Evolutionary conservation across 64 coral and sea anemone genomes (phyloP).

Genomic region (Porites australiensis): DNA sequence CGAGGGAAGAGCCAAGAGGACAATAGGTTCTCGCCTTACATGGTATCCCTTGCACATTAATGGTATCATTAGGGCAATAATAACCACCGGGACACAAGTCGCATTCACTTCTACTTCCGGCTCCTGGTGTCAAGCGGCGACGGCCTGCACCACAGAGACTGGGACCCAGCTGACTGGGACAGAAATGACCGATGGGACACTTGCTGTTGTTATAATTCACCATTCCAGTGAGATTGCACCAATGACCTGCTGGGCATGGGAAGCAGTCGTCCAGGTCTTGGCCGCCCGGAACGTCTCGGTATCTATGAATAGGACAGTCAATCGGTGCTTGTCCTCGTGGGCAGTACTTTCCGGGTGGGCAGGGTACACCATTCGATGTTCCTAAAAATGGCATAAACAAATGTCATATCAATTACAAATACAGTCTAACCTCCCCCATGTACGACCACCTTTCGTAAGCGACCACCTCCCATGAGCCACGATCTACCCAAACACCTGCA

Average conservation of each 20-base stretch:
- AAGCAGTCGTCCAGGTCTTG: constrained; percentile 83
- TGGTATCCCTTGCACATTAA: constrained; percentile 87
- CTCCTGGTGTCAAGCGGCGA: constrained; percentile 78
- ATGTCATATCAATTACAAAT: neutral
- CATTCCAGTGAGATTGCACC: constrained; percentile 98
- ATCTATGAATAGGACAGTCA: constrained; percentile 81
- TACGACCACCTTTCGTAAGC: too few relatives aligned
- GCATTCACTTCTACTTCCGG: constrained; percentile 77
- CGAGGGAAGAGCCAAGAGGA: constrained; percentile 57
- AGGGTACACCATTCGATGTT: constrained; percentile 67
- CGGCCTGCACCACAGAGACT: constrained; percentile 79
- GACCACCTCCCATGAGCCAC: too few relatives aligned
- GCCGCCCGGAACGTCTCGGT: constrained; percentile 82
- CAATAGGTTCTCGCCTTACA: constrained; percentile 82
- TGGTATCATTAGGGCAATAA: constrained; percentile 88
- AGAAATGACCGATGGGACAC: constrained; percentile 96
- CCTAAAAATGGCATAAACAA: constrained; percentile 44
- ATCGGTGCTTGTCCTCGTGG: constrained; percentile 62
- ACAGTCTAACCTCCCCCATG: too few relatives aligned
- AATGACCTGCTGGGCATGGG: constrained; percentile 90
- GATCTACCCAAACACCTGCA: too few relatives aligned
- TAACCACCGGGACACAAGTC: constrained; percentile 84
- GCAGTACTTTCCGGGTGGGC: constrained; percentile 91
- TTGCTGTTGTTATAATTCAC: constrained; percentile 82
- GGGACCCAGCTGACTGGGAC: constrained; percentile 73